A percentile compares a stretch with the other conserved stretches of the same genome.
Conservation (phyloP, 2,888 invertebrate genomes). For the Carpatolechia fugitivella region DNA sequence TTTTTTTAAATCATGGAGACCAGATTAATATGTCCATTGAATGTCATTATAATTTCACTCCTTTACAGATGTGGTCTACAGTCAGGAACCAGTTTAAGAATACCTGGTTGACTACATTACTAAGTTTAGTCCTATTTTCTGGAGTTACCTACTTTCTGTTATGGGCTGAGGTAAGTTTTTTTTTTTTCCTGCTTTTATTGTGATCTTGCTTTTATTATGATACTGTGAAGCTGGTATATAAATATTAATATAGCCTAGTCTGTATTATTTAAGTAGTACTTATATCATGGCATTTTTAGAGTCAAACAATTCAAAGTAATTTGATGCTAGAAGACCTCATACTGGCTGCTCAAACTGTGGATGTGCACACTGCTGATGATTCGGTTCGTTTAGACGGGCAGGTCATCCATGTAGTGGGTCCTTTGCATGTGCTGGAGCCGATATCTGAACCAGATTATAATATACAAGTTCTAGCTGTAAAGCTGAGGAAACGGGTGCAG, state of each 20-base stretch:
- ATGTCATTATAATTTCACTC: no score
- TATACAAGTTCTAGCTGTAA: constrained; percentile 90
- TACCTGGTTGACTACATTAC: constrained; percentile 85
- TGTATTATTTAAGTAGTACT: no score
- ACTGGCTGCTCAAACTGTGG: constrained; percentile 69
- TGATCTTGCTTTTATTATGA: no score
- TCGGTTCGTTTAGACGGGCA: constrained; percentile 84
- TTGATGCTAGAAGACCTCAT: constrained; percentile 88
- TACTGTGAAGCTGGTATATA: no score
- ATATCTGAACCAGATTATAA: constrained; percentile 92
- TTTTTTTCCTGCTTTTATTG: not conserved
- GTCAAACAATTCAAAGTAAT: constrained; percentile 88
- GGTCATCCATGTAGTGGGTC: constrained; percentile 88
- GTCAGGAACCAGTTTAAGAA: constrained; percentile 80
- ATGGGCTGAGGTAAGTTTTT: constrained; percentile 88
- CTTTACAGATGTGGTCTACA: constrained; percentile 53
- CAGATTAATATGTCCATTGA: no score
- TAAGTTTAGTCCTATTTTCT: constrained; percentile 83
- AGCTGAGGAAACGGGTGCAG: constrained; percentile 90
- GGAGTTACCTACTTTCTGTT: constrained; percentile 85
- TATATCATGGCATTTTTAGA: constrained; percentile 68
- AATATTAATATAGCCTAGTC: no score
- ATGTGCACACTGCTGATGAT: constrained; percentile 85
- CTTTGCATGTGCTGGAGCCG: constrained; percentile 87
- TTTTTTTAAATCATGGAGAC: no score